These are phyloP conservation scores for Deilephila elpenor DNA, from an alignment of 2,888 invertebrate species.

Conservation along the genomic window DNA sequence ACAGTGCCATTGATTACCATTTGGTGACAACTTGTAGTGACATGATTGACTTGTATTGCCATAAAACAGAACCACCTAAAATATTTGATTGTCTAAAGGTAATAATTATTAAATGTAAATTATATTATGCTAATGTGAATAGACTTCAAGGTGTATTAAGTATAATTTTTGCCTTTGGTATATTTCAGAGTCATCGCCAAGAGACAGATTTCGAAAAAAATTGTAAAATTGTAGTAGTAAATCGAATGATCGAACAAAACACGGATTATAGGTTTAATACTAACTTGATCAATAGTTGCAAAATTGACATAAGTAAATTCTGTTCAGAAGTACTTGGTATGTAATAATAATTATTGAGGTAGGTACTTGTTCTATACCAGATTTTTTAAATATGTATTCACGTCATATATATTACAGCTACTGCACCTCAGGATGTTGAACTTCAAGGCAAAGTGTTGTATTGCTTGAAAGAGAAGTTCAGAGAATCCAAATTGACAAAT, in stretches of 20 bases:
- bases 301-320: constrained; percentile 90
- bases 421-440: constrained; percentile 87
- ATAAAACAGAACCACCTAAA: constrained; percentile 87
- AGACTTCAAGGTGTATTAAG: background rate
- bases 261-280: constrained; percentile 96
- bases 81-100: constrained; percentile 92
- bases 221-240: constrained; percentile 93
- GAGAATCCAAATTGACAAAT: constrained; percentile 88
- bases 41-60: constrained; percentile 94
- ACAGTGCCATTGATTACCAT: constrained; percentile 94
- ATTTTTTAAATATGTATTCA: background rate
- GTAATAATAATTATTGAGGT: constrained; percentile 33
- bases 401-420: constrained; percentile 56
- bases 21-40: constrained; percentile 92
- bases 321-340: constrained; percentile 78
- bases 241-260: constrained; percentile 95
- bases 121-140: background rate
- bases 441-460: constrained; percentile 93
- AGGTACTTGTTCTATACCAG: background rate
- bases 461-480: constrained; percentile 93
- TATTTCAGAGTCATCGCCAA: constrained; percentile 88
- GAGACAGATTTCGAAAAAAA: constrained; percentile 91
- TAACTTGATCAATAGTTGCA: constrained; percentile 91
- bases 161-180: constrained; percentile 22
- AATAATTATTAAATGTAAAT: constrained; percentile 33